A percentile compares a stretch with the other conserved stretches of the same genome.
These are phyloP conservation scores for Alca torda DNA, from an alignment of 2,797 vertebrate genomes.

Conservation along the genomic window DNA sequence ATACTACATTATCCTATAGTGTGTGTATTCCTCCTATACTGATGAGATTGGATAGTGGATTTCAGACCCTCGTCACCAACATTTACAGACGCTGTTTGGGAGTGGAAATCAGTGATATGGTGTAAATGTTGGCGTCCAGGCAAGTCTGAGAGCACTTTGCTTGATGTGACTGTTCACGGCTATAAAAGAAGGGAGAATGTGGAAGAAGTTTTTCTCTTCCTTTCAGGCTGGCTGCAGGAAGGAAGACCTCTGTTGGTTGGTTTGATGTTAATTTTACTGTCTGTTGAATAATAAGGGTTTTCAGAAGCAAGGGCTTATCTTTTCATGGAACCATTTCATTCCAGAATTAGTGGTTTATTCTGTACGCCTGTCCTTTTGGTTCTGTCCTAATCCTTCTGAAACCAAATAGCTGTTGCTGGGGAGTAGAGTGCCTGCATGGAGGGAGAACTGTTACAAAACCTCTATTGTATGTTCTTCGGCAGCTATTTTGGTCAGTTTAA, in stretches of 20 bases:
- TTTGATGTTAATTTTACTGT: neutral
- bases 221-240: neutral
- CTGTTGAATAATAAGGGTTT: neutral
- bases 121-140: neutral
- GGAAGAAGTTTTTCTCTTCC: neutral
- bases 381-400: neutral
- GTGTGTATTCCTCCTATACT: neutral
- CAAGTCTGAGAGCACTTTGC: neutral
- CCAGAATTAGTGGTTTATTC: neutral
- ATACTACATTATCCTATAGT: neutral
- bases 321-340: neutral
- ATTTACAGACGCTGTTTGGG: neutral
- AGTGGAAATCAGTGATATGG: neutral
- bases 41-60: neutral
- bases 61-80: neutral
- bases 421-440: neutral
- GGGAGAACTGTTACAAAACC: neutral
- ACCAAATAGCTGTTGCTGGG: neutral
- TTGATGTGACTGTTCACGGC: neutral
- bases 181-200: neutral
- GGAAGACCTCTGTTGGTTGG: neutral
- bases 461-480: neutral
- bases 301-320: neutral
- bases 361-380: neutral
- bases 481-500: neutral